phyloP scores from a whole-genome alignment of 1,140 invertebrate species.

The Bombus confusus region DNA sequence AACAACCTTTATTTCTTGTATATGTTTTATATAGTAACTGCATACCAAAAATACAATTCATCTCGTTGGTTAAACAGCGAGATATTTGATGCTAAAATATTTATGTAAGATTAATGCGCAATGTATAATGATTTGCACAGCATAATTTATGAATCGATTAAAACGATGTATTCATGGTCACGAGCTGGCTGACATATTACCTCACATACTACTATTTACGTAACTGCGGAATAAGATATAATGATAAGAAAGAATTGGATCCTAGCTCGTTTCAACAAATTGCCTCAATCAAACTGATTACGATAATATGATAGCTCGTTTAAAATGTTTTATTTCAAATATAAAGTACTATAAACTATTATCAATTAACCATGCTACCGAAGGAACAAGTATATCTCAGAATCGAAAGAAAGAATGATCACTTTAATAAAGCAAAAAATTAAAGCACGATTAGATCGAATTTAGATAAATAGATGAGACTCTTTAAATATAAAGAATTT shows the following conservation, averaged over 20 bases:
- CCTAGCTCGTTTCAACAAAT: not conserved
- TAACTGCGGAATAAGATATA: not conserved
- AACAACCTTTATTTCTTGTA: not conserved
- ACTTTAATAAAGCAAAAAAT: no score
- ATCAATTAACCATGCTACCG: not conserved
- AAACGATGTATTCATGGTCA: not conserved
- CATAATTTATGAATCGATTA: not conserved
- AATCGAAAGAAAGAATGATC: no score
- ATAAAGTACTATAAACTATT: not conserved
- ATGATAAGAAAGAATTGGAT: constrained; percentile 8
- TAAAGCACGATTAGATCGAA: no score
- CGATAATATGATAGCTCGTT: not conserved
- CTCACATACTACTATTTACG: constrained; percentile 8
- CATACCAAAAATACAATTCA: not conserved
- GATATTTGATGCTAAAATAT: not conserved
- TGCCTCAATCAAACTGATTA: constrained; percentile 6
- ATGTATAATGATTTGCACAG: not conserved
- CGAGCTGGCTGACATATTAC: not conserved
- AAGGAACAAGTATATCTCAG: not conserved
- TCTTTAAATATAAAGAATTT: no score
- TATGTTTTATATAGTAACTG: not conserved
- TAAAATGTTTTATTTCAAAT: not conserved
- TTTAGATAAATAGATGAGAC: no score
- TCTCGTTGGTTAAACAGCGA: not conserved
- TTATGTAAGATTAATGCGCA: not conserved